Base-by-base conservation (phyloP, 2,113 vertebrate genomes). In the Numida meleagris region DNA sequence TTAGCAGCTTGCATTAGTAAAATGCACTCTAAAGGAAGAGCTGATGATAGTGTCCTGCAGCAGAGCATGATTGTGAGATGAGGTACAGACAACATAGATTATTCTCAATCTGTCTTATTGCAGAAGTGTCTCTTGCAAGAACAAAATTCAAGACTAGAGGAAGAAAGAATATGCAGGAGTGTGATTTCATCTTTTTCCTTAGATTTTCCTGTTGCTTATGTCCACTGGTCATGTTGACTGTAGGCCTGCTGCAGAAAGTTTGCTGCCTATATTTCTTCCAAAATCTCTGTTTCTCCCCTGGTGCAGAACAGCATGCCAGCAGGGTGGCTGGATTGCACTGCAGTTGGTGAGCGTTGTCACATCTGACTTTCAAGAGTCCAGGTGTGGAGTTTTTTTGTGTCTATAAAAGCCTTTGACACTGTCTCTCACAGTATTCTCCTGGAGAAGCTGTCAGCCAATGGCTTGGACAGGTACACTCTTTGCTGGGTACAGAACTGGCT, bases 11-110 rank as follows among this genome's bases (percentile, higher is more conserved):
- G 14, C 46, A 29, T 31, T 25, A 29, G 25, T 38, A 71, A 51
- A 71, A 29, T 3, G 34, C 27, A 51, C 34, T 71, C 25, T 34
- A 51, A 46, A 71, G 68, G 27, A 71, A 71, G 17, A 38, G 17
- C 34, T 10, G 16, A 38, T 71, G 34, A 8, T 38, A 38, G 18
- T 6, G 46, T 27, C 46, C 48, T 0, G 0, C 65, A 36, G 50
- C 11, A 58, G 24, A 65, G 3, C 19, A 16, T 34, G 24, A 53
- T 10, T 90, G 25, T 27, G 23, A 76, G 67, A 79, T 46, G 17
- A 33, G 3, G 20, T 48, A 70, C 76, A n/a, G n/a, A 43, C 13
- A 65, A 27, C 23, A 10, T 24, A 45, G 15, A 3, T 18, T 62
- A 45, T 59, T 50, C 70, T 74, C 10, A 8, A 1, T 53, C 25